phyloP scores from a whole-genome alignment of 2,113 vertebrate genomes.

The Pangasianodon gigas region DNA sequence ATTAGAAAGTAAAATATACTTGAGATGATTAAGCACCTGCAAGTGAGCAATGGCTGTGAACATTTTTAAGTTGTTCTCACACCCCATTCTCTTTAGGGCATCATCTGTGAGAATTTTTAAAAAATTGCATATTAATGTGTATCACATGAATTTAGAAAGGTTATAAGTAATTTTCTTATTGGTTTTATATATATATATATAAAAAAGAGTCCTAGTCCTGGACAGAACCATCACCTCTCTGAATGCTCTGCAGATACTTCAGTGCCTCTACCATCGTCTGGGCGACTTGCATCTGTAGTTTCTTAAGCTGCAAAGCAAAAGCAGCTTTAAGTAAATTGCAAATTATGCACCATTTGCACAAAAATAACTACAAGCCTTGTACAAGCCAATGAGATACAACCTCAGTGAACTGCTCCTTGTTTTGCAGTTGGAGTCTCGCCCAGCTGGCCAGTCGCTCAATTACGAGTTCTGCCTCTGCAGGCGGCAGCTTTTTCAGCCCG shows the following conservation, averaged over 20 bases:
- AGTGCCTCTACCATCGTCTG: constrained; percentile 82
- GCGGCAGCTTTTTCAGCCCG: constrained; percentile 77
- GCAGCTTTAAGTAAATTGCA: not conserved
- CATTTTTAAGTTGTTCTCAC: constrained; percentile 77
- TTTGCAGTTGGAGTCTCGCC: constrained; percentile 79
- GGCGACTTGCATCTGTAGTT: constrained; percentile 75
- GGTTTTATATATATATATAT: not conserved
- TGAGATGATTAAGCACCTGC: constrained; percentile 73
- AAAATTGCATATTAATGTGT: not conserved
- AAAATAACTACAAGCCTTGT: not conserved
- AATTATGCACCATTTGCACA: not conserved
- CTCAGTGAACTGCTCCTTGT: constrained; percentile 75
- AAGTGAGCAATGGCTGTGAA: constrained; percentile 83
- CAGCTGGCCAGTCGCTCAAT: constrained; percentile 80
- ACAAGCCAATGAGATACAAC: constrained; percentile 44
- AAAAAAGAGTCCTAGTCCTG: not conserved
- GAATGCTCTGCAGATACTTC: constrained; percentile 77
- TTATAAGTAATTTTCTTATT: not conserved
- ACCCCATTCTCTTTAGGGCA: constrained; percentile 78
- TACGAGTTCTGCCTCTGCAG: constrained; percentile 76
- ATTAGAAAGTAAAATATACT: not conserved
- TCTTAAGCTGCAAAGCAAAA: constrained; percentile 74
- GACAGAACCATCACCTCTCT: constrained; percentile 72
- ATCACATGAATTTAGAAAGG: not conserved
- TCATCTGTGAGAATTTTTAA: constrained; percentile 73